These are phyloP conservation scores for Chelon labrosus DNA, from an alignment of 2,797 vertebrate genomes.

Conservation along the genomic window DNA sequence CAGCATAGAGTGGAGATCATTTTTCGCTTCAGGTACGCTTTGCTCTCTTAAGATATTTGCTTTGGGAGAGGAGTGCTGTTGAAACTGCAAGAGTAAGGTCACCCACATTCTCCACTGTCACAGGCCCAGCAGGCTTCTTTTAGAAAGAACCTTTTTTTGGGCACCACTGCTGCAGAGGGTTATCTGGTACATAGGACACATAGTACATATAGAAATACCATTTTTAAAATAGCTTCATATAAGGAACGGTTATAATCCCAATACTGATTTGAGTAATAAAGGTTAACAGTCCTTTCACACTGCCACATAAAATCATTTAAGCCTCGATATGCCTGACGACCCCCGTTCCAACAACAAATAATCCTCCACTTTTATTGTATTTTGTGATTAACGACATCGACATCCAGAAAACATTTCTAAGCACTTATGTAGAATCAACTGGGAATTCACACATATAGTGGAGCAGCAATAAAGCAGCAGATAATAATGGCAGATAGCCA, in stretches of 20 bases:
- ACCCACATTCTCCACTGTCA: neutral
- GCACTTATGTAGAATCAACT: conserved; percentile 24
- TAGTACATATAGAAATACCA: too few relatives aligned
- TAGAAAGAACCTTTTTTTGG: neutral
- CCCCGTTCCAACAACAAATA: neutral
- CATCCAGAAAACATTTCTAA: conserved; percentile 5
- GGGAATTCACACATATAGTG: conserved; percentile 17
- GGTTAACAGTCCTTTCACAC: conserved; percentile 1
- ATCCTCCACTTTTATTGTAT: neutral
- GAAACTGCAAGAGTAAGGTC: neutral
- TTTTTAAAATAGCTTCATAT: too few relatives aligned
- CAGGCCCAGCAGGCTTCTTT: conserved; percentile 2
- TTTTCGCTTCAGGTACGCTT: neutral
- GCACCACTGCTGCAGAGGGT: neutral
- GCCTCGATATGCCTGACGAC: conserved; percentile 4
- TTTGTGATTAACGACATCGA: conserved; percentile 14
- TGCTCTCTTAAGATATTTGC: neutral
- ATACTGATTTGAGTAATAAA: conserved; percentile 12
- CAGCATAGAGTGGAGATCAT: neutral
- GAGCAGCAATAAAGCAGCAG: conserved; percentile 47
- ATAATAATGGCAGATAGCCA: conserved; percentile 38
- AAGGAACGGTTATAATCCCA: neutral
- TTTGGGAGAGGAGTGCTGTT: neutral
- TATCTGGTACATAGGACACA: too few relatives aligned
- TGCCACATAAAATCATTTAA: conserved; percentile 8